Base-by-base conservation (phyloP, 2,113 vertebrate genomes). In the Cinclus cinclus region DNA sequence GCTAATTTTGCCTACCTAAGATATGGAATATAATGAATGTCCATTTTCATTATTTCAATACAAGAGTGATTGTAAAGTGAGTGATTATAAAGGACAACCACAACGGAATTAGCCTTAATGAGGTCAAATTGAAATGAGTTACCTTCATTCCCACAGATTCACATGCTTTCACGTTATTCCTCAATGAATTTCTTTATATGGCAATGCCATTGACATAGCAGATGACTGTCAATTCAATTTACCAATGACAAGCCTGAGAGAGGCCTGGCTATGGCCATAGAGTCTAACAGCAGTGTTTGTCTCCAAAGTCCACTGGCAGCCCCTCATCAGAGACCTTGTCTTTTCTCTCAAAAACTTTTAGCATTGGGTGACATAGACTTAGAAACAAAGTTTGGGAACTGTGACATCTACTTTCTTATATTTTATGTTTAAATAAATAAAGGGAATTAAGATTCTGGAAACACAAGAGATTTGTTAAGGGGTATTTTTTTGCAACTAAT, bases 281-380 rank as follows among this genome's bases (percentile, higher is more conserved):
- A 22, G 3, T 58, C 25, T 52, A 64, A 42, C 5, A 56, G 18
- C 33, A 55, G 2, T 5, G 0, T 18, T 25, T 58, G 16, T 17
- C 33, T 63, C 30, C 6, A 25, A 58, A 62, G 31, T 59, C 28
- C 0, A 0, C 15, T 46, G 33, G 10, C 30, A 91, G 50, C 13
- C 50, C 12, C 23, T 46, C 0, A 1, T 13, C 17, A 27, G 1
- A 1, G 7, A 78, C 27, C 4, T 4, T 8, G 4, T 41, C 22
- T 62, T 81, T 58, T 77, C 17, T 37, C 8, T 65, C 8, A 28
- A 44, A 14, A 49, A 4, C 10, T 62, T 63, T 27, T 35, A 55
- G n/a, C 18, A 21, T 5, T 28, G 11, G 22, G 10, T 74, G 42
- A 31, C 52, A 42, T 1, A 2, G 39, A 33, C 28, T 53, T 82